Percentiles rank a stretch among this genome's conserved stretches.
Conservation (phyloP, 2,113 vertebrate genomes). For the Mobula hypostoma region DNA sequence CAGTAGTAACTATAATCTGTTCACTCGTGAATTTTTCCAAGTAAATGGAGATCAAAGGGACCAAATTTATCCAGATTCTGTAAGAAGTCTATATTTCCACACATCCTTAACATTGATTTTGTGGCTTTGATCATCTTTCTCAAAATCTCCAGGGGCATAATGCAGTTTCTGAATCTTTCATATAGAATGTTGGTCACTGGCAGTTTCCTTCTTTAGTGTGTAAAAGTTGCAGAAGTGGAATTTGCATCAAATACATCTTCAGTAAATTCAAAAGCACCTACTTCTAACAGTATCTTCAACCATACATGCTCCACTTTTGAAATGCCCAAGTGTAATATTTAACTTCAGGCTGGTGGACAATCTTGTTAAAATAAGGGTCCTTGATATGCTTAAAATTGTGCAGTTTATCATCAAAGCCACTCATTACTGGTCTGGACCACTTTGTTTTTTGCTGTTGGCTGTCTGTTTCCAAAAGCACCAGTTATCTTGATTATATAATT, state of each 20-base stretch:
- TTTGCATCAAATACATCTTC: neutral
- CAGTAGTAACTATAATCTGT: neutral
- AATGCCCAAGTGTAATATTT: neutral
- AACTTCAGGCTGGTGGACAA: neutral
- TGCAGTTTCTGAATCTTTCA: neutral
- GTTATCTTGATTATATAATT: neutral
- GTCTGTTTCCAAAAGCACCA: neutral
- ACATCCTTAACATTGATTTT: neutral
- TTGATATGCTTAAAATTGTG: neutral
- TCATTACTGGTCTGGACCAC: neutral
- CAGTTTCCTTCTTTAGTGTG: neutral
- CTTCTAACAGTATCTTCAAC: neutral
- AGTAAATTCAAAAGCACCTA: neutral
- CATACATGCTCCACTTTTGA: neutral
- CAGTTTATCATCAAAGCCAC: neutral
- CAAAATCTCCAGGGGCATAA: neutral
- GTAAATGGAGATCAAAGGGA: slow-evolving; percentile 25
- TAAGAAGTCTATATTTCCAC: neutral
- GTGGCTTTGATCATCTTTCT: neutral
- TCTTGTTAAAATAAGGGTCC: neutral
- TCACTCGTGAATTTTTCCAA: neutral
- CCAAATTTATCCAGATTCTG: neutral
- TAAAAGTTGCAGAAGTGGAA: neutral
- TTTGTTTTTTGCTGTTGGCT: neutral
- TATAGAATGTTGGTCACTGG: neutral